Percentiles rank a stretch among this genome's conserved stretches.
Evolutionary conservation across 2,113 vertebrate genomes (phyloP).

Genomic region (Otolemur garnettii): DNA sequence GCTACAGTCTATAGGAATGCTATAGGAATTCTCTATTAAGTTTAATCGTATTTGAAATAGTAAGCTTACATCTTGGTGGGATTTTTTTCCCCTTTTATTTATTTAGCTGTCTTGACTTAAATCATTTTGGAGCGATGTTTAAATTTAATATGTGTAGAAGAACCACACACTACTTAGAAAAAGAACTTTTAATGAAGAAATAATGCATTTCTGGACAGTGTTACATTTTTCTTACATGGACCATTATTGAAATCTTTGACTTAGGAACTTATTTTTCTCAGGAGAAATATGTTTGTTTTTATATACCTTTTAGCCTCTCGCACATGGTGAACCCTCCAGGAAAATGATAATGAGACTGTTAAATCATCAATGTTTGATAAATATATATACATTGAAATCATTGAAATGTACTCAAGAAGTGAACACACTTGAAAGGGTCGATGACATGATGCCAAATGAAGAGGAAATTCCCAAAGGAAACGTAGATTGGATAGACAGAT

Average conservation of each 20-base stretch:
- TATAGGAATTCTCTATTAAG: constrained; percentile 2
- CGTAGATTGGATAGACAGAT: not conserved
- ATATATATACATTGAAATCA: constrained; percentile 60
- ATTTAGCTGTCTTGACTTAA: constrained; percentile 18
- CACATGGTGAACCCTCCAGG: not conserved
- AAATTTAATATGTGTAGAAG: constrained; percentile 57
- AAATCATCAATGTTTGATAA: not conserved
- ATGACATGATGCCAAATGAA: constrained; percentile 44
- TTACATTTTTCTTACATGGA: constrained; percentile 39
- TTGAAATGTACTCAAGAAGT: constrained; percentile 45
- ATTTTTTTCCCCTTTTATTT: not conserved
- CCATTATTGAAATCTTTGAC: constrained; percentile 61
- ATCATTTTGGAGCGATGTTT: constrained; percentile 57
- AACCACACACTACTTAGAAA: constrained; percentile 18
- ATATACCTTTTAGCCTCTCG: not conserved
- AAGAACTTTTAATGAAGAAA: constrained; percentile 38
- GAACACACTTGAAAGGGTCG: constrained; percentile 45
- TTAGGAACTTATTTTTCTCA: constrained; percentile 41
- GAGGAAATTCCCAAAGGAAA: constrained; percentile 66
- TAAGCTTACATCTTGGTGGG: constrained; percentile 38
- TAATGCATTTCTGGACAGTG: constrained; percentile 6
- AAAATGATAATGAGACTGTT: not conserved
- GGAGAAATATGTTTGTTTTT: not conserved
- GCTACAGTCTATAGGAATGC: not conserved
- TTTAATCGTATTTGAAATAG: constrained; percentile 32